Base-by-base conservation (phyloP, 1,140 invertebrate genomes). In the Lutraria rhynchaena region DNA sequence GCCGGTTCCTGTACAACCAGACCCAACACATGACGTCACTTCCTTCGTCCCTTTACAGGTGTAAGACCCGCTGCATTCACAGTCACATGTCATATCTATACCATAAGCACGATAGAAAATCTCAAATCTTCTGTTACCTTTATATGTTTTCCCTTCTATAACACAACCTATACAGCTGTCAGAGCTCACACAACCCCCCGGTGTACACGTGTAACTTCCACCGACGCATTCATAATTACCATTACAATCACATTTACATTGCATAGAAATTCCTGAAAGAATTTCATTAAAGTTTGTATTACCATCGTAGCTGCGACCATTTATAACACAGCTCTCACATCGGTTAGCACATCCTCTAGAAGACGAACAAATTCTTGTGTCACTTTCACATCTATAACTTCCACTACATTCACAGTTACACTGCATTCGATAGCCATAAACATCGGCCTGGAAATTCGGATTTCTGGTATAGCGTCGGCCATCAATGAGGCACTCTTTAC, bases 1-100 rank as follows among this genome's bases (percentile, higher is more conserved):
- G 3, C 49, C 58, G 29, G 46, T 33, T 17, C 17, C 69, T 3
- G 24, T 22, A 53, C 78, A 81, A 37, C 37, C 69, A 0, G 57
- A 37, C 7, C 78, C 78, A 74, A 60, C 19, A 49, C 78, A 81
- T 31, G 46, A 27, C 31, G 35, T 3, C 9, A 29, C 29, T 3
- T 65, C 41, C 31, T 63, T 81, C 4, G 58, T 65, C 19, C 78
- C 78, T 55, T 74, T 51, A 49, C 78, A 81, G 11, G 35, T 37
- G 35, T 81, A 81, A 1, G 67, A 73, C n/a, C 78, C 78, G 9
- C 70, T 57, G 27, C 78, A 81, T 41, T 61, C 58, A 65, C 78
- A 81, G 7, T 61, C 49, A 35, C 78, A 81, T 11, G 57, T 46
- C 69, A 81, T 74, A 19, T 51, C 3, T 17, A 74, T 81, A 29